A percentile compares a stretch with the other conserved stretches of the same genome.
Evolutionary conservation across 2,888 invertebrate genomes (phyloP).

Genomic region (Perizoma flavofasciatum): DNA sequence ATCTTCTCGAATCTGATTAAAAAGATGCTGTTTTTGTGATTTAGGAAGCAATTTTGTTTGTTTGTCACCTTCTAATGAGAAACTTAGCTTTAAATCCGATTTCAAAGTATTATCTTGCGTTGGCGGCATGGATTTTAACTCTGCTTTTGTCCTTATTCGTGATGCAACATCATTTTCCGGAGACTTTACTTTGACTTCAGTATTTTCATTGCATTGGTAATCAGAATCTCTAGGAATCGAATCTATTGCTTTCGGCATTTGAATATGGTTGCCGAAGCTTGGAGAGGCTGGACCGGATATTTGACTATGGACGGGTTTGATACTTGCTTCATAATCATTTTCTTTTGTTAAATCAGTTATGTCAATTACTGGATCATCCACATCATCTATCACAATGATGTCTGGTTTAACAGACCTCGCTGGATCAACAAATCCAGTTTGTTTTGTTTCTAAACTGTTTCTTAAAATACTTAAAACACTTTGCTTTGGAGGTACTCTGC

Average conservation of each 20-base stretch:
- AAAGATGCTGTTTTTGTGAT: slow-evolving; percentile 73
- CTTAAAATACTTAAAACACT: slow-evolving; percentile 88
- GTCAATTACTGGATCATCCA: slow-evolving; percentile 77
- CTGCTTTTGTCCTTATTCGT: slow-evolving; percentile 93
- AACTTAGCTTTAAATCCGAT: slow-evolving; percentile 48
- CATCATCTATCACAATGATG: slow-evolving; percentile 78
- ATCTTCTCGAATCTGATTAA: slow-evolving; percentile 78
- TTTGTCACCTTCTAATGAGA: slow-evolving; percentile 51
- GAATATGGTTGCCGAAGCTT: slow-evolving; percentile 78
- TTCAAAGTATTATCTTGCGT: slow-evolving; percentile 62
- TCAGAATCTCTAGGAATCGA: slow-evolving; percentile 84
- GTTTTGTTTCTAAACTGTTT: slow-evolving; percentile 88
- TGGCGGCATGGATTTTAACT: slow-evolving; percentile 87
- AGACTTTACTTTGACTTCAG: slow-evolving; percentile 65
- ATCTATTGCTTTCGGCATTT: slow-evolving; percentile 88
- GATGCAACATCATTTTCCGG: slow-evolving; percentile 85
- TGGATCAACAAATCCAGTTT: slow-evolving; percentile 80
- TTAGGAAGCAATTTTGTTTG: slow-evolving; percentile 67
- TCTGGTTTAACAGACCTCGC: slow-evolving; percentile 78
- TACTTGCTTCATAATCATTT: slow-evolving; percentile 52
- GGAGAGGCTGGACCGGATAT: slow-evolving; percentile 47
- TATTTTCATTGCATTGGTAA: slow-evolving; percentile 59
- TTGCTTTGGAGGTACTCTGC: slow-evolving; percentile 85
- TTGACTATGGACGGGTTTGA: slow-evolving; percentile 48
- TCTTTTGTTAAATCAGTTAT: slow-evolving; percentile 76